A percentile compares a stretch with the other conserved stretches of the same genome.
Evolutionary conservation across 2,797 vertebrate genomes (phyloP).

Genomic region (Triplophysa bombifrons): DNA sequence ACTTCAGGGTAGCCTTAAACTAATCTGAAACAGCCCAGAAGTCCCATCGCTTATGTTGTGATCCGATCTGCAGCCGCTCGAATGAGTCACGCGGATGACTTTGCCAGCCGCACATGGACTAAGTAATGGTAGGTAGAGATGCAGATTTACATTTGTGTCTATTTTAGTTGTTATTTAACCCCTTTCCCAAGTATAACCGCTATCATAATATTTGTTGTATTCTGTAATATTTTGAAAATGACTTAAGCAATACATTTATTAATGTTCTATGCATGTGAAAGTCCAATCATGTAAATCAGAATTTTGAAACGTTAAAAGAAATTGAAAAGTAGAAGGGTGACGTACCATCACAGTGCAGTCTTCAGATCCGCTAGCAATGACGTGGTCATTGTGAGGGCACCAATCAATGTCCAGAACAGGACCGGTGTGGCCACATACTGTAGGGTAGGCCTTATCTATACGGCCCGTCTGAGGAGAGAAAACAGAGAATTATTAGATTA

Average conservation of each 20-base stretch:
- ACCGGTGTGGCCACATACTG: slow-evolving; percentile 95
- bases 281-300: too few relatives aligned
- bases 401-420: slow-evolving; percentile 97
- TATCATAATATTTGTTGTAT: too few relatives aligned
- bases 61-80: slow-evolving; percentile 12
- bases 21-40: slow-evolving; percentile 65
- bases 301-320: neutral
- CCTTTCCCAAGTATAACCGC: too few relatives aligned
- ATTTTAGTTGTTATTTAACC: too few relatives aligned
- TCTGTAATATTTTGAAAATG: too few relatives aligned
- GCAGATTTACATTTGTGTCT: neutral
- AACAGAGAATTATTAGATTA: neutral
- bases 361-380: slow-evolving; percentile 95
- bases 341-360: slow-evolving; percentile 96
- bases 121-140: neutral
- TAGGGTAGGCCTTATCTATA: slow-evolving; percentile 96
- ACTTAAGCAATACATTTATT: too few relatives aligned
- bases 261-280: too few relatives aligned
- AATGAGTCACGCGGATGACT: slow-evolving; percentile 23
- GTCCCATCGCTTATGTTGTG: slow-evolving; percentile 2
- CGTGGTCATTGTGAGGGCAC: slow-evolving; percentile 96
- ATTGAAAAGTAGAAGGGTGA: neutral
- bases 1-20: slow-evolving; percentile 70
- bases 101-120: slow-evolving; percentile 16
- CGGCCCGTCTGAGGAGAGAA: slow-evolving; percentile 81